Conservation (phyloP, 2,113 vertebrate species). For the Silurus asotus region DNA sequence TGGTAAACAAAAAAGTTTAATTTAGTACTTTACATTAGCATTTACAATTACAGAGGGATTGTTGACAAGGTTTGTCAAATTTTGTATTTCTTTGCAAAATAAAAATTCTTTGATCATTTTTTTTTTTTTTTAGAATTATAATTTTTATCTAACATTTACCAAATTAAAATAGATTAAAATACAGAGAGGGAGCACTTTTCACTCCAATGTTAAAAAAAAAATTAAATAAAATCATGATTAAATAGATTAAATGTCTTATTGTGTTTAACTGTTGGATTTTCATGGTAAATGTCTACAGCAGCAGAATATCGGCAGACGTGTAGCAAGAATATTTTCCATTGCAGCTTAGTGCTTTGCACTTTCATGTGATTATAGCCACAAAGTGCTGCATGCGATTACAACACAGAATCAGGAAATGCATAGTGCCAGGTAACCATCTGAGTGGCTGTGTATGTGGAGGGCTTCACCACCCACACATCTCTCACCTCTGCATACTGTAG, state of each 20-base stretch:
- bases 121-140: not conserved
- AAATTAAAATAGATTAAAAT: not conserved
- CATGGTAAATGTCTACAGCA: not conserved
- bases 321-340: slow-evolving; percentile 28
- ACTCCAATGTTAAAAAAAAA: not conserved
- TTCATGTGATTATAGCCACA: slow-evolving; percentile 32
- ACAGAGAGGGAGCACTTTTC: not conserved
- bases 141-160: not conserved
- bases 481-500: slow-evolving; percentile 30
- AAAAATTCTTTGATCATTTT: not conserved
- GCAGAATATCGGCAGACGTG: not conserved
- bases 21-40: not conserved
- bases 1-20: not conserved
- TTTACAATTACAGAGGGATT: not conserved
- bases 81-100: not conserved
- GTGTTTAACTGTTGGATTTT: slow-evolving; percentile 2
- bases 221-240: not conserved
- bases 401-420: slow-evolving; percentile 41
- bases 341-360: slow-evolving; percentile 18
- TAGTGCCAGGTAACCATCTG: slow-evolving; percentile 43
- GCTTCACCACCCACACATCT: slow-evolving; percentile 53
- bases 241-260: not conserved
- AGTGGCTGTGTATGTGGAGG: slow-evolving; percentile 38
- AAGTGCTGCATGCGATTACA: slow-evolving; percentile 20
- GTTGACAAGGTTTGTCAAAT: not conserved